These are phyloP conservation scores for Tringa solitaria DNA, from an alignment of 2,113 vertebrate species.

Conservation along the genomic window DNA sequence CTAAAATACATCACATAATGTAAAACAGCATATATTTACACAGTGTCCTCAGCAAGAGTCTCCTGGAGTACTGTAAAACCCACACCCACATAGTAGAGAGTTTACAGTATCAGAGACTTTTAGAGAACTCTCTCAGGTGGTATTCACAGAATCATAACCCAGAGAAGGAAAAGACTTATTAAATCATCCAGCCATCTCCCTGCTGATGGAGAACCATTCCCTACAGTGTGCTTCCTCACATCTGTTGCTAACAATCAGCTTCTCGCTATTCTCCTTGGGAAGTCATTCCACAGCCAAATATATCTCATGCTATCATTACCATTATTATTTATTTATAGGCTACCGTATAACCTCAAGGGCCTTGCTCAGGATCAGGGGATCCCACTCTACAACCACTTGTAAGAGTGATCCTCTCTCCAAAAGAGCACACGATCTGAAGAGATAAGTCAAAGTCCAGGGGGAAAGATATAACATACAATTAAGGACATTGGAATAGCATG, in stretches of 20 bases:
- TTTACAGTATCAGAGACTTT: conserved; percentile 51
- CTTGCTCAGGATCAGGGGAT: conserved; percentile 3
- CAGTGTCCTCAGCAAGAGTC: conserved; percentile 32
- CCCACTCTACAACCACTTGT: not conserved
- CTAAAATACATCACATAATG: conserved; percentile 54
- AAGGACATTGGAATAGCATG: not conserved
- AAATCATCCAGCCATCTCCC: conserved; percentile 36
- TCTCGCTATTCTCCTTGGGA: conserved; percentile 17
- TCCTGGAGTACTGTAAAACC: conserved; percentile 38
- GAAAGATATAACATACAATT: not conserved
- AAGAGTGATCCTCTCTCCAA: not conserved
- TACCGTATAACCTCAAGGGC: not conserved
- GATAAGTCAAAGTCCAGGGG: not conserved
- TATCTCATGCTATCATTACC: conserved; percentile 10
- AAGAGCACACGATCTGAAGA: not conserved
- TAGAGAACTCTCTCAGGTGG: not conserved
- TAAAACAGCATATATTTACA: conserved; percentile 60
- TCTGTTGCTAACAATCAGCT: conserved; percentile 34
- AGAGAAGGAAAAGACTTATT: conserved; percentile 55
- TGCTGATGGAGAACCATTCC: conserved; percentile 5
- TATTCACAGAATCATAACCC: conserved; percentile 50
- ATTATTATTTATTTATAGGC: conserved; percentile 53
- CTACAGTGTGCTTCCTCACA: conserved; percentile 19
- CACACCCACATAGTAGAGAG: conserved; percentile 33
- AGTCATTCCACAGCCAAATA: conserved; percentile 36